Evolutionary conservation across 2,113 vertebrate species (phyloP), one percentile per base, ranked within the genome.

Genomic region (Poecilia latipinna): DNA sequence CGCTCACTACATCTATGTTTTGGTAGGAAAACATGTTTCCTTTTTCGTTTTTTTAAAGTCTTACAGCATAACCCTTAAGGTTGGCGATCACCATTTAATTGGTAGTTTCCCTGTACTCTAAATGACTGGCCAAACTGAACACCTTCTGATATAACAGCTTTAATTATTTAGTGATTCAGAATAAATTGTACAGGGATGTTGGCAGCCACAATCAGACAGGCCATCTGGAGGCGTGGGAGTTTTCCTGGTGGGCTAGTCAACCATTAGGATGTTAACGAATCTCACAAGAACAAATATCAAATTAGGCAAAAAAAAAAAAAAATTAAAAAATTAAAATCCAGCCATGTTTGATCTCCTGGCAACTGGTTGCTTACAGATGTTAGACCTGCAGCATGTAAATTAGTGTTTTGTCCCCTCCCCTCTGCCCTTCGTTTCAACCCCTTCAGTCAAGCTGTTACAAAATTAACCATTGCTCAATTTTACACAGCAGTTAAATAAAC

Each of bases 221-320:
- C 88, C 89, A 90, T 90, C 88, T 92, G 89, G 90, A 86, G 54
- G 77, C 80, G 83, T 88, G 87, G 86, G 89, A 83, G 89, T 87
- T 90, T 81, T 87, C 77, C 89, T 82, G 10, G 51, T 87, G 86
- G 86, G 68, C 65, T 4, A 3, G 35, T 79, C 35, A 28, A 76
- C 70, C 60, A 11, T 85, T 81, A 79, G 61, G 84, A 75, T 72
- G 78, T 42, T 74, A 78, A 82, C 62, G 39, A 88, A 74, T 84
- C 71, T 31, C 79, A 63, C 72, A 87, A 79, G 84, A 83, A 78
- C 54, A 76, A 76, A 81, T 68, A 74, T 74, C 39, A 61, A 89
- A 82, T 64, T 19, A 71, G 57, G 61, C 17, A 1, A 13, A 3
- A 65, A 66, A 12, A 1, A 12, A 1, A 13, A 2, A 31, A 3